Evolutionary conservation across 2,888 invertebrate genomes (phyloP), one percentile per base, ranked within the genome.

Genomic region (Ectemnius lituratus): DNA sequence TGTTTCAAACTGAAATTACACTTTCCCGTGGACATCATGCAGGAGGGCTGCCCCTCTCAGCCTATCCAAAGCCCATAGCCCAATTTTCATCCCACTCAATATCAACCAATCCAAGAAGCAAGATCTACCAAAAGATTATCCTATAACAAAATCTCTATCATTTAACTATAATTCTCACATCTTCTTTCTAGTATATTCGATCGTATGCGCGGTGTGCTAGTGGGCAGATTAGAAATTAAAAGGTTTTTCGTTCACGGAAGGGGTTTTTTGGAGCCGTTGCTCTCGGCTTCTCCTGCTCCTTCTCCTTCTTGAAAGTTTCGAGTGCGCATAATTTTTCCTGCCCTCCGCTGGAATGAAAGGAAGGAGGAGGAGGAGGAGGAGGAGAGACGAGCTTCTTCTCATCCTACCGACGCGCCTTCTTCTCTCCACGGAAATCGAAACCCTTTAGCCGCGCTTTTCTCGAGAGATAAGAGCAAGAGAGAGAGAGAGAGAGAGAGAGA

Each of bases 1-100:
- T 88, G 87, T 90, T 90, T 89, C 88, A 86, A 88, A 88, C 88
- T 88, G 89, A 89, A 90, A 90, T 90, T 90, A 88, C 89, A 87
- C 84, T 88, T 87, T 86, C 84, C 86, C 83, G 79, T 80, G 37
- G 37, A 37, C 52, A 16, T 20, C 20, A 20, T 20, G 20, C 20
- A n/a, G n/a, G 20, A 20, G 20, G 1, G n/a, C 0, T 4, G 4
- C 52, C 52, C n/a, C n/a, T 14, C 16, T 0, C 14, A 11, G 4
- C 52, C 52, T 16, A 14, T 52, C 52, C 16, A 6, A 37, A 37
- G 37, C 37, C 37, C 37, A 37, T 37, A 37, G 37, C 37, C 37
- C 37, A 14, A 52, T 52, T 52, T 14, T 52, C 52, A 20, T 20
- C 20, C 20, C 20, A 20, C 20, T 20, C 20, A 20, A n/a, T n/a